Base-by-base conservation (phyloP, 2,797 vertebrate genomes). In the Streptopelia turtur region DNA sequence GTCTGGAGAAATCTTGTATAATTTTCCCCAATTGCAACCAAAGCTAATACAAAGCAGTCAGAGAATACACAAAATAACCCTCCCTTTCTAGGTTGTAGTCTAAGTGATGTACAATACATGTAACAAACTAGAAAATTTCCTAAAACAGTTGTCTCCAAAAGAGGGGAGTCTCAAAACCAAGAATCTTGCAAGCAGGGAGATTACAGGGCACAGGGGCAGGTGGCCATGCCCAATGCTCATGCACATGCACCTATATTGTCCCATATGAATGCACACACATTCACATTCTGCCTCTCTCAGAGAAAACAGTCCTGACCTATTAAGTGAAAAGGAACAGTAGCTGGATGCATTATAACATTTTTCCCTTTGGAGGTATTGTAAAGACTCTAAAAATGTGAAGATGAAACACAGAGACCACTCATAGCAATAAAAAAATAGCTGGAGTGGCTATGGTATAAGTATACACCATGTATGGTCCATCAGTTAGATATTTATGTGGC, bases 321-420 rank as follows among this genome's bases (percentile, higher is more conserved):
- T 70, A 53, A 9, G 12, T 52, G 85, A 91, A 22, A 72, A 8
- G 11, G 13, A 70, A 33, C 18, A 45, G 13, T 30, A 47, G 16
- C 41, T 56, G 45, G 37, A 71, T 57, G 50, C 8, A 33, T 43
- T 28, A 39, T 37, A 23, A 37, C 8, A 3, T 24, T 37, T 81
- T 30, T 47, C 63, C 56, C 59, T 65, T 81, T 35, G n/a, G 68
- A 91, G 27, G 24, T 23, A 33, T 25, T 71, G 25, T 37, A 76
- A 69, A 83, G 41, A 23, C 70, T 90, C 33, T 74, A 65, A 93
- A 93, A 84, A 85, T 30, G 41, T 63, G 78, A 94, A 75, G 65
- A 68, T 15, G 28, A 35, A 31, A 30, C 35, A 79, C 22, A 45
- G 92, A 90, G 43, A 77, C 49, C 65, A 55, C 70, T 85, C 31